phyloP scores from a whole-genome alignment of 2,113 vertebrate genomes.

The Struthio camelus region DNA sequence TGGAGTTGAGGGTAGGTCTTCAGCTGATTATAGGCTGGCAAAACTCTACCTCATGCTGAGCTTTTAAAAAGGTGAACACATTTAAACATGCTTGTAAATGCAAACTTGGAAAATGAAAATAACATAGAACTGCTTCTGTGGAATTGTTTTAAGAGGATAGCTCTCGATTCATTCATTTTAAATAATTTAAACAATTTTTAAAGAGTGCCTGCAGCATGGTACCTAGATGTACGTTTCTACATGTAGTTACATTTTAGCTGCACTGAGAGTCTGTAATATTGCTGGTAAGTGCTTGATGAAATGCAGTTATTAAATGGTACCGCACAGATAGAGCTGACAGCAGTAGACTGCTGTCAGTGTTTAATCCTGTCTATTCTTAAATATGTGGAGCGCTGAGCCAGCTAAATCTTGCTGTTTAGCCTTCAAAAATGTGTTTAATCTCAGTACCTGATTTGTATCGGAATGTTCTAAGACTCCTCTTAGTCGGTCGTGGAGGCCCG shows the following conservation, averaged over 20 bases:
- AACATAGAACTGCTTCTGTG: neutral
- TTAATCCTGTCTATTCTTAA: neutral
- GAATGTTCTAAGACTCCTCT: neutral
- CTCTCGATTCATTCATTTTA: neutral
- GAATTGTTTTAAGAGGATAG: neutral
- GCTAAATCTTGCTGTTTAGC: neutral
- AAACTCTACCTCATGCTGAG: neutral
- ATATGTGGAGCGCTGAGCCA: neutral
- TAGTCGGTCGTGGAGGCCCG: neutral
- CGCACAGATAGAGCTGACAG: neutral
- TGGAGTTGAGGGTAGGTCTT: neutral
- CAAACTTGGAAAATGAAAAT: neutral
- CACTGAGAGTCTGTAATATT: neutral
- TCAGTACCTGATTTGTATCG: neutral
- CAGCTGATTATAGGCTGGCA: neutral
- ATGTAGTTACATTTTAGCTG: neutral
- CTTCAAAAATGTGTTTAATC: neutral
- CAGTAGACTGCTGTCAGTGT: neutral
- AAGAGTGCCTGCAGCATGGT: neutral
- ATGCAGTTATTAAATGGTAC: neutral
- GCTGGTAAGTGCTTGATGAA: neutral
- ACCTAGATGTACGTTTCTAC: neutral
- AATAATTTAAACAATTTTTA: no score
- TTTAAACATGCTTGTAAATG: neutral
- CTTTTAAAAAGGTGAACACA: neutral